Conservation (phyloP, 2,797 vertebrate genomes). For the Ceryle rudis region DNA sequence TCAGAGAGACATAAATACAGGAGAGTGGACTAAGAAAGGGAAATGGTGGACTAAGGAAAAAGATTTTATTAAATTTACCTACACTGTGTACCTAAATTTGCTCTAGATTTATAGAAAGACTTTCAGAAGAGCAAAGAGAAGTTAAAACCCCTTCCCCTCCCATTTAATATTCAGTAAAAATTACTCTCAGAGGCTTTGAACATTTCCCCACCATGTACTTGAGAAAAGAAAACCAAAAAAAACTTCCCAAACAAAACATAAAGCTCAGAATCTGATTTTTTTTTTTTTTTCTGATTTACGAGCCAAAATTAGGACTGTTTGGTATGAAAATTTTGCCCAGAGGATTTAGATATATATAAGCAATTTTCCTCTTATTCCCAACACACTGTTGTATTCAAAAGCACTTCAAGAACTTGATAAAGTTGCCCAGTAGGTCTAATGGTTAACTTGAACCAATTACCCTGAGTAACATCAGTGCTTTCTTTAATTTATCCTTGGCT, state of each 20-base stretch:
- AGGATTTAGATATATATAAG: not conserved
- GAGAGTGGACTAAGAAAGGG: not conserved
- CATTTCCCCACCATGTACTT: not conserved
- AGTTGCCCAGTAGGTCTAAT: not conserved
- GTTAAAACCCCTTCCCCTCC: not conserved
- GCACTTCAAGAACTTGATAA: not conserved
- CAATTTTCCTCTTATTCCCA: slow-evolving; percentile 15
- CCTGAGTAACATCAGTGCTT: not conserved
- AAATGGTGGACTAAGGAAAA: not conserved
- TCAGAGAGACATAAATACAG: not conserved
- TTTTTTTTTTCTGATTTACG: not conserved
- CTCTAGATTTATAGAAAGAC: not conserved
- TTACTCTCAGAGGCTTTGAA: not conserved
- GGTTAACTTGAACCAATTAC: not conserved
- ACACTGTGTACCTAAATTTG: not conserved
- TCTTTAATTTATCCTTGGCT: not conserved
- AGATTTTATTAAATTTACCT: not conserved
- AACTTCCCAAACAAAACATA: not conserved
- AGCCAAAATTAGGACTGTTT: slow-evolving; percentile 17
- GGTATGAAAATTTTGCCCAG: not conserved
- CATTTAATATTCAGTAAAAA: slow-evolving; percentile 12
- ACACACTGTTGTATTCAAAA: not conserved
- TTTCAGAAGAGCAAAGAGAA: not conserved
- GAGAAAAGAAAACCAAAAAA: not conserved
- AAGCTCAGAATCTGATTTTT: not conserved